phyloP scores from a whole-genome alignment of 1,140 invertebrate genomes.

The Sitobion miscanthi region DNA sequence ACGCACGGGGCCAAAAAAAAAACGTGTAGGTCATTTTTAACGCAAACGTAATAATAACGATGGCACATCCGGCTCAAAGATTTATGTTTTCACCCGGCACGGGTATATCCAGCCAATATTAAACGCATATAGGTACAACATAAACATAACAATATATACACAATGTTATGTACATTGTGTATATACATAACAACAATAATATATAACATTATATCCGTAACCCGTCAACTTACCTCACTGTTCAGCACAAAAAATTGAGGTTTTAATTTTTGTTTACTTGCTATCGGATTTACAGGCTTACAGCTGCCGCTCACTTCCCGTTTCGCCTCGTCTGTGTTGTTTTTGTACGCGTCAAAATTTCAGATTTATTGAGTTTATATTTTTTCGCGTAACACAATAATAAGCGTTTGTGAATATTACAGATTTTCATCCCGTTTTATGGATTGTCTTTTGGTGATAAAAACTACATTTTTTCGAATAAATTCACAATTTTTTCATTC shows the following conservation, averaged over 20 bases:
- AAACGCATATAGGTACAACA: neutral
- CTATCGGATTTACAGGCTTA: neutral
- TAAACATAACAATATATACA: neutral
- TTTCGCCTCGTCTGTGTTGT: neutral
- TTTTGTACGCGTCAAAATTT: neutral
- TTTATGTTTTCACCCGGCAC: neutral
- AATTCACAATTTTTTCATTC: too few species aligned
- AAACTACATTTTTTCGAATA: neutral
- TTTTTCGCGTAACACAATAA: neutral
- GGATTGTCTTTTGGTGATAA: neutral
- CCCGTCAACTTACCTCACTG: neutral
- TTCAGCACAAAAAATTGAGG: neutral
- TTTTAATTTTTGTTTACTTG: constrained; percentile 14
- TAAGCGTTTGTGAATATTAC: too few species aligned
- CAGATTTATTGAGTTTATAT: neutral
- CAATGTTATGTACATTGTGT: neutral
- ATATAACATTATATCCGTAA: neutral
- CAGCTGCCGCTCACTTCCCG: neutral
- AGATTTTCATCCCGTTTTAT: neutral
- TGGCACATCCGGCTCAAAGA: neutral
- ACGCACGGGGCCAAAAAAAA: neutral
- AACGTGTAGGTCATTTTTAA: constrained; percentile 11
- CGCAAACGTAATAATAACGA: neutral
- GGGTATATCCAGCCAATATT: neutral
- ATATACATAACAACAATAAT: neutral